Evolutionary conservation across 2,113 vertebrate genomes (phyloP), one percentile per base, ranked within the genome.

Genomic region (Edolisoma coerulescens): DNA sequence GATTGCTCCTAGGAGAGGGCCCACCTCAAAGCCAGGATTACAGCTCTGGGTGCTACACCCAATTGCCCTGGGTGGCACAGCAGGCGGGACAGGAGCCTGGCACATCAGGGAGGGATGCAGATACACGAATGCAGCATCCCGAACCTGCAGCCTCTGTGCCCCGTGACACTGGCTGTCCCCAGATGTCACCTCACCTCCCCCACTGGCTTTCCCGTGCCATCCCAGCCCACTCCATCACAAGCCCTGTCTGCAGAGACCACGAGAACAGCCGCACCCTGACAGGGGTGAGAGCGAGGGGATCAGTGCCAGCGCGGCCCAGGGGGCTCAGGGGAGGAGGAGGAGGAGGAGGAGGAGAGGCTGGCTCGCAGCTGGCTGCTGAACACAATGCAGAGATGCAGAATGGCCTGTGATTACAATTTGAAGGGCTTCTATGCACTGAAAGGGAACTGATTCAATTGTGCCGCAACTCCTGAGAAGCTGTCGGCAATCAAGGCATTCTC

Each of bases 381-480:
- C 80, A 96, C 94, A 97, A 94, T 92, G 74, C 7, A 0, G 90
- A 93, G 95, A 86, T 18, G 84, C 96, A 97, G 93, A 97, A 97
- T 95, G 96, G 97, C 84, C 84, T 1, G 35, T 95, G 87, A 97
- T 97, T 97, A 98, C 96, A 97, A 97, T 97, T 87, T 96, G 80
- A 97, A 95, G 84, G 84, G 79, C 96, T 97, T 97, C 97, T 97
- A 85, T 80, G 91, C 67, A 27, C 90, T 98, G 97, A 98, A 98
- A 98, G 90, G 91, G 84, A 96, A 90, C 83, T 97, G 98, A 98
- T 98, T 98, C 95, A 94, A 96, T 92, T 95, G 85, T 96, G 95
- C 91, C 45, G 67, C 61, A 93, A 97, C 93, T 96, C 91, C 85
- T 67, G 87, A 92, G 85, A 93, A 93, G 96, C 96, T 98, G 97